Evolutionary conservation across 2,888 invertebrate genomes (phyloP).

Genomic region (Hemithea aestivaria): DNA sequence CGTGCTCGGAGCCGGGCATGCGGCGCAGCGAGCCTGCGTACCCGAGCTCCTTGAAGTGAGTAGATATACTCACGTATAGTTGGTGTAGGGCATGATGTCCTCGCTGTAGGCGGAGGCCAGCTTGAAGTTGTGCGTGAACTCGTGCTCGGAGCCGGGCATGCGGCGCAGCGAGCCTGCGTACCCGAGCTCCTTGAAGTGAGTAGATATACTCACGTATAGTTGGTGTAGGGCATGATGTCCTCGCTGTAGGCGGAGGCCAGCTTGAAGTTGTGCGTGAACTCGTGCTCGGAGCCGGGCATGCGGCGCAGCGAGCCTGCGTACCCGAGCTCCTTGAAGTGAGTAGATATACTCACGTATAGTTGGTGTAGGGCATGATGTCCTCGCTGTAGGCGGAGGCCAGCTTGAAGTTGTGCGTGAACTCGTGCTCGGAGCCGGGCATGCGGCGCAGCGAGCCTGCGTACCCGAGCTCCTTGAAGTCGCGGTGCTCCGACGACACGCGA

Average conservation of each 20-base stretch:
- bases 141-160: slow-evolving; percentile 92
- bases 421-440: slow-evolving; percentile 92
- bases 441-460: slow-evolving; percentile 95
- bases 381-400: slow-evolving; percentile 96
- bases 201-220: slow-evolving; percentile 94
- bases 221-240: slow-evolving; percentile 98
- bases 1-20: slow-evolving; percentile 93
- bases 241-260: slow-evolving; percentile 96
- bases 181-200: slow-evolving; percentile 97
- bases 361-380: slow-evolving; percentile 98
- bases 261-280: slow-evolving; percentile 84
- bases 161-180: slow-evolving; percentile 96
- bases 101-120: slow-evolving; percentile 96
- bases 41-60: too few relatives aligned
- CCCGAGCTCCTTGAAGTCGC: slow-evolving; percentile 97
- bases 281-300: slow-evolving; percentile 79
- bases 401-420: slow-evolving; percentile 97
- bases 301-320: slow-evolving; percentile 95
- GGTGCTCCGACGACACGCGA: slow-evolving; percentile 93
- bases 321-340: slow-evolving; percentile 97
- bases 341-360: slow-evolving; percentile 94
- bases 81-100: slow-evolving; percentile 98
- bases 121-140: slow-evolving; percentile 97
- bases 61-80: slow-evolving; percentile 96
- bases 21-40: too few relatives aligned